These are phyloP conservation scores for Andrena trimmerana DNA, from an alignment of 2,888 invertebrate species.

Conservation along the genomic window DNA sequence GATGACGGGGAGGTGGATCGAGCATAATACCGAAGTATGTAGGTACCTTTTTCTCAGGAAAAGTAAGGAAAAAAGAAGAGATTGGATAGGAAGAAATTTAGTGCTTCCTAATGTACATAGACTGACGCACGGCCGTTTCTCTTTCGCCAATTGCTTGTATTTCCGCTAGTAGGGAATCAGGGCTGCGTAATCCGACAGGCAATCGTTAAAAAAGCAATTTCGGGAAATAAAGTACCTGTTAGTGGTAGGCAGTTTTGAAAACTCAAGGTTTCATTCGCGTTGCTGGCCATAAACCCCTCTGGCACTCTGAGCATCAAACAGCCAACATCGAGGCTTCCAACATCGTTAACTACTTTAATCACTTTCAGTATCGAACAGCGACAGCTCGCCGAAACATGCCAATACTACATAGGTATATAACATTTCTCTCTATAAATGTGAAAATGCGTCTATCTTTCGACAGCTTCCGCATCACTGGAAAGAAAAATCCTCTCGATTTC, in stretches of 20 bases:
- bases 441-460: not conserved
- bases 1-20: not conserved
- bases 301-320: constrained; percentile 33
- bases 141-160: constrained; percentile 34
- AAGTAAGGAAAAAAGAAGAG: not conserved
- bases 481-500: not conserved
- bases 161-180: constrained; percentile 41
- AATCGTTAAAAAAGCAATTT: constrained; percentile 60
- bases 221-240: constrained; percentile 58
- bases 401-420: not conserved
- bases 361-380: constrained; percentile 34
- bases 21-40: not conserved
- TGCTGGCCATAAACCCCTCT: constrained; percentile 36
- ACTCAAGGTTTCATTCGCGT: constrained; percentile 38
- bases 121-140: constrained; percentile 13
- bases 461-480: not conserved
- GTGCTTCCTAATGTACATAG: constrained; percentile 7
- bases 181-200: constrained; percentile 52
- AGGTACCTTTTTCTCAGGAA: constrained; percentile 1
- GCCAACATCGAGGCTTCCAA: constrained; percentile 24
- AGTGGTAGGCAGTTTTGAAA: constrained; percentile 45
- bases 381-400: constrained; percentile 7
- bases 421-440: constrained; percentile 6
- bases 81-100: not conserved
- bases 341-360: constrained; percentile 51